Evolutionary conservation across 2,113 vertebrate genomes (phyloP).

Genomic region (Myiozetetes cayanensis): DNA sequence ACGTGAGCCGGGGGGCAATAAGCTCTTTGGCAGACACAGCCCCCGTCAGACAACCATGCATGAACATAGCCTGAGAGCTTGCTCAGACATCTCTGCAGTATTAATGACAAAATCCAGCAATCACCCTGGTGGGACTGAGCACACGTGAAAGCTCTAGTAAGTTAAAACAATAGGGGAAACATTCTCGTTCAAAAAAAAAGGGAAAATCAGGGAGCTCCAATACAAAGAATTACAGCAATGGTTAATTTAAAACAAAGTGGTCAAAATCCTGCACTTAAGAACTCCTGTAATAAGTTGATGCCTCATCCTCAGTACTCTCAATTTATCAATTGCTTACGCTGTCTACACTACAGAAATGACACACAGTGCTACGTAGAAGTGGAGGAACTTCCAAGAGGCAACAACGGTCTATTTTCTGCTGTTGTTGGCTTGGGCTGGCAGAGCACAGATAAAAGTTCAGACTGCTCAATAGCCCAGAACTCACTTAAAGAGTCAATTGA

Average conservation of each 20-base stretch:
- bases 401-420: neutral
- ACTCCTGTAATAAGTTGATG: neutral
- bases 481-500: slow-evolving; percentile 27
- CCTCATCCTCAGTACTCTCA: neutral
- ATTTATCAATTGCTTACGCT: neutral
- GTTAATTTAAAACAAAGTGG: neutral
- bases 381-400: neutral
- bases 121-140: neutral
- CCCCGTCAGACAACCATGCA: neutral
- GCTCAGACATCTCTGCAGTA: neutral
- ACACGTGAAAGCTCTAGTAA: neutral
- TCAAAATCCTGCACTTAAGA: neutral
- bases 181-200: neutral
- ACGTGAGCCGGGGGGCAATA: neutral
- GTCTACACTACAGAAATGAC: neutral
- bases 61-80: neutral
- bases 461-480: neutral
- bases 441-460: neutral
- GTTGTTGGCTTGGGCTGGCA: neutral
- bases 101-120: slow-evolving; percentile 26
- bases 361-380: neutral
- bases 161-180: neutral
- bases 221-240: neutral
- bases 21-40: neutral
- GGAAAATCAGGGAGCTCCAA: neutral